A percentile compares a stretch with the other conserved stretches of the same genome.
Conservation (phyloP, 2,113 vertebrate genomes). For the Callipepla squamata region DNA sequence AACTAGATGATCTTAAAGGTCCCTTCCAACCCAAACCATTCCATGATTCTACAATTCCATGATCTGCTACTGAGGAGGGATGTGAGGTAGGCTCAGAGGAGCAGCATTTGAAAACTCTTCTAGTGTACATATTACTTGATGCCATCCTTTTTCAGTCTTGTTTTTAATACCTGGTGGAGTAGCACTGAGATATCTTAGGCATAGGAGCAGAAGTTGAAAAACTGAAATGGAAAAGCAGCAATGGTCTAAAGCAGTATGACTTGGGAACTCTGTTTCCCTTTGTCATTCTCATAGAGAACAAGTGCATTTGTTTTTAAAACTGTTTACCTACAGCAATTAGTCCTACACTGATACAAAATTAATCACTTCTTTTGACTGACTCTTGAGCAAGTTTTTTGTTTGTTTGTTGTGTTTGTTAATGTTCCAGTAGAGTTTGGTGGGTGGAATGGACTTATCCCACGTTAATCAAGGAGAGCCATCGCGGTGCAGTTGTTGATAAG, state of each 20-base stretch:
- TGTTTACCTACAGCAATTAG: conserved; percentile 18
- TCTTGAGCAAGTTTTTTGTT: not conserved
- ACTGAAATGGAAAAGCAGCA: not conserved
- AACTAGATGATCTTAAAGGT: no score
- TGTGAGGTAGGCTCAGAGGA: not conserved
- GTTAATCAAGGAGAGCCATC: conserved; percentile 36
- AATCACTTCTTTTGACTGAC: not conserved
- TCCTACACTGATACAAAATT: not conserved
- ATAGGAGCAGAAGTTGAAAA: not conserved
- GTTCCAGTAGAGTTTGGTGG: not conserved
- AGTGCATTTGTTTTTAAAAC: not conserved
- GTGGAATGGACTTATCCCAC: not conserved
- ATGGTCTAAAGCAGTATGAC: not conserved
- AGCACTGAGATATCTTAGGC: not conserved
- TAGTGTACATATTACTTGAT: not conserved
- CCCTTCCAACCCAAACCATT: no score
- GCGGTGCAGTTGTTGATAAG: conserved; percentile 10
- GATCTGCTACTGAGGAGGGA: not conserved
- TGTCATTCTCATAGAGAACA: not conserved
- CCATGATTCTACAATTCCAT: no score
- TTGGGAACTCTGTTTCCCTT: not conserved
- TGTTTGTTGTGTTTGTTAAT: not conserved
- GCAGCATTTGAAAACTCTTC: not conserved
- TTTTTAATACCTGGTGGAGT: not conserved
- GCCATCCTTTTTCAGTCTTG: not conserved